Base-by-base conservation (phyloP, 64 coral and sea anemone genomes). In the Porites lutea region DNA sequence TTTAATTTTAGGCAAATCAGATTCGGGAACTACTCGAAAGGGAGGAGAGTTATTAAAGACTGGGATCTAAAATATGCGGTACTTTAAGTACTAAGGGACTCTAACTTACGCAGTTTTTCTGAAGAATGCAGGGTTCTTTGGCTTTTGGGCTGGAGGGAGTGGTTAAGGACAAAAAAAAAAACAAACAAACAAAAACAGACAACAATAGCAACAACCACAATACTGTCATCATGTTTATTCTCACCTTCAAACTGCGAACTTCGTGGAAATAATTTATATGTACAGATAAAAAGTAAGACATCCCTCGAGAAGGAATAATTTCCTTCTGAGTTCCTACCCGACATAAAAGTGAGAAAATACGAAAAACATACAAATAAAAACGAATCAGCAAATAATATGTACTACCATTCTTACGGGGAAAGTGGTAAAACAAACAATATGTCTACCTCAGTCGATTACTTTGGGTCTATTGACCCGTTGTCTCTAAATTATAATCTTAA, bases 241-340 rank as follows among this genome's bases (percentile, higher is more conserved):
- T 3, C 19, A 78, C 22, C 75, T 55, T 55, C 75, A 74, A 48
- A 14, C 52, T 55, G 14, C 6, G 57, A 55, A 78, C 75, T 19
- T 55, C 7, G 45, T 84, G 46, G 18, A 23, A 68, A 84, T 67
- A 84, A 84, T 68, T 68, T 84, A 84, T 65, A 68, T 81, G 45
- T 69, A 84, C 44, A 68, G 44, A 82, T 48, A 65, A 48, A 48
- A 67, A 68, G 15, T 46, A 46, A 4, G 3, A 51, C 8, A 69
- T 52, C 6, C 4, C 0, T 51, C 16, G 16, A 68, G 19, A 70
- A 19, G 81, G 47, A 84, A 50, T 68, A 84, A 11, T 68, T 69
- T 52, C 44, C 60, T 5, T 18, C 16, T 16, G 60, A 37, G 13
- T 45, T 65, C 37, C 2, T 50, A 43, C 3, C 53, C 14, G 27